Percentiles rank a stretch among this genome's conserved stretches.
Evolutionary conservation across 2,888 invertebrate genomes (phyloP).

Genomic region (Plebejus argus): DNA sequence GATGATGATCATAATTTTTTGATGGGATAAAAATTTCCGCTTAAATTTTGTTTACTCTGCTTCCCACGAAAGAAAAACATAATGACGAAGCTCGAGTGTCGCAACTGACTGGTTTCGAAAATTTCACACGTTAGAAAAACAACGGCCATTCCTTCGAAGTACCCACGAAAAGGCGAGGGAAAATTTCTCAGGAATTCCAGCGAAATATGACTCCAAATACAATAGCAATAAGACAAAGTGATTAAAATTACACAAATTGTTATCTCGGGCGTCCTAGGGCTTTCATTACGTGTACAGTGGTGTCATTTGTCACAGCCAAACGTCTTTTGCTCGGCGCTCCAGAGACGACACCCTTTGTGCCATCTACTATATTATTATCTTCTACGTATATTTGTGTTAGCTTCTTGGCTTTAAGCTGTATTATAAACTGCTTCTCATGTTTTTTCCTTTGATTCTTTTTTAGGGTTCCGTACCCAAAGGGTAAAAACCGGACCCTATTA

Average conservation of each 20-base stretch:
- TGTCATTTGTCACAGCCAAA: conserved; percentile 67
- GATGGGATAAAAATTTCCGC: background rate
- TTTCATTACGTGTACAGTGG: conserved; percentile 54
- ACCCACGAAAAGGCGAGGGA: background rate
- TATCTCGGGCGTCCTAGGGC: conserved; percentile 55
- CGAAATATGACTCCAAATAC: background rate
- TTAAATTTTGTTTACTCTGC: background rate
- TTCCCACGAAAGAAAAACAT: conserved; percentile 14
- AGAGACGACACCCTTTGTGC: conserved; percentile 63
- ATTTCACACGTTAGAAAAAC: conserved; percentile 17
- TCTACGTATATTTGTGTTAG: conserved; percentile 28
- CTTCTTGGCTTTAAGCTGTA: conserved; percentile 11
- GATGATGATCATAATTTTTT: background rate
- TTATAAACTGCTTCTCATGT: conserved; percentile 7
- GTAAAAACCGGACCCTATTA: too few species aligned
- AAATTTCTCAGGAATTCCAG: background rate
- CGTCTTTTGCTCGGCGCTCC: conserved; percentile 66
- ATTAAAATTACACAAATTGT: conserved; percentile 54
- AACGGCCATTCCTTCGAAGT: background rate
- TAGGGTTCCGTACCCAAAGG: too few species aligned
- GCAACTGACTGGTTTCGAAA: conserved; percentile 16
- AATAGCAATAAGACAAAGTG: conserved; percentile 41
- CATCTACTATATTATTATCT: conserved; percentile 64
- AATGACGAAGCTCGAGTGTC: conserved; percentile 13
- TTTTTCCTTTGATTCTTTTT: background rate